Conservation (phyloP, 1,140 invertebrate species). For the Ceratitis capitata region DNA sequence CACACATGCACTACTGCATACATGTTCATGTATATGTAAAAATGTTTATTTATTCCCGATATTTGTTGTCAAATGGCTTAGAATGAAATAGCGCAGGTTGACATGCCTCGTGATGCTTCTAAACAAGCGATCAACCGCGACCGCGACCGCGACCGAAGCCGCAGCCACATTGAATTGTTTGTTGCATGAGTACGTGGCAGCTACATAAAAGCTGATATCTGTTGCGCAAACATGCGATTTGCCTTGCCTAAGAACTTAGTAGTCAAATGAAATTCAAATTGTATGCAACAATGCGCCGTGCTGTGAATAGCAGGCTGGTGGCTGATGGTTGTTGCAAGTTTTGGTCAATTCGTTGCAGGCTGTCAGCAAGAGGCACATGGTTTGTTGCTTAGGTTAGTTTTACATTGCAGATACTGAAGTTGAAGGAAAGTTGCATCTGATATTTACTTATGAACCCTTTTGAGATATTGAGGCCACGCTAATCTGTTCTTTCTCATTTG, state of each 20-base stretch:
- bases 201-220: neutral
- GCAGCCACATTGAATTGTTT: conserved; percentile 1
- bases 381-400: neutral
- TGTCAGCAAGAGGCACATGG: neutral
- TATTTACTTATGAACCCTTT: too few relatives aligned
- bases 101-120: neutral
- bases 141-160: neutral
- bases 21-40: neutral
- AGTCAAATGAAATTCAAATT: conserved; percentile 28
- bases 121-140: conserved; percentile 2
- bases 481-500: too few relatives aligned
- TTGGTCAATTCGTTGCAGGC: neutral
- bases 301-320: too few relatives aligned
- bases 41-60: too few relatives aligned
- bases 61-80: neutral
- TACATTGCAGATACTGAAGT: neutral
- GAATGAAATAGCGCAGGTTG: neutral
- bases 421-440: neutral
- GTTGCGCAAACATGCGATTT: neutral
- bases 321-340: neutral
- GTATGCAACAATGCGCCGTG: neutral
- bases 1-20: neutral
- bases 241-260: neutral
- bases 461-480: too few relatives aligned
- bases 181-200: neutral